Base-by-base conservation (phyloP, 2,797 vertebrate species). In the Acrocephalus scirpaceus region DNA sequence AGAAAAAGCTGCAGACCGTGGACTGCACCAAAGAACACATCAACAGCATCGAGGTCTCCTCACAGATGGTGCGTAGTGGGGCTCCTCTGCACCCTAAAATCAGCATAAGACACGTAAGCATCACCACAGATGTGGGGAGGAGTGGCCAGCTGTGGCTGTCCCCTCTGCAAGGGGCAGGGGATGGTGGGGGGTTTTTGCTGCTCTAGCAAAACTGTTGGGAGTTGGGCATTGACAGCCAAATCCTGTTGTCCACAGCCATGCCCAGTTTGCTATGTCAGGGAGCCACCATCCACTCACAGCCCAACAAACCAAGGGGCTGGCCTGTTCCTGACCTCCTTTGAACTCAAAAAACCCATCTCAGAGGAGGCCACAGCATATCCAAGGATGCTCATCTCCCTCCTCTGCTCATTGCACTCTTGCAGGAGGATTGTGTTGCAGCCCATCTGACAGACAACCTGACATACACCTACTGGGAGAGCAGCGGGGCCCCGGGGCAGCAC, bases 391-490 rank as follows among this genome's bases (percentile, higher is more conserved):
- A 88, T 56, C 44, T 86, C 30, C 36, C 56, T 86, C 42, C 40
- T 81, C 54, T 19, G 2, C 75, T 82, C 0, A 0, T 54, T 76
- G 11, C 66, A 5, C 82, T 78, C 64, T 85, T 61, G 78, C 88
- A 99, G 99, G 99, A 99, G 93, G 98, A 99, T 90, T 98, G 98
- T 57, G 98, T 95, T 3, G 98, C 97, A 12, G 98, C 98, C 82
- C 98, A 98, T 87, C 98, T 99, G 96, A 99, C 98, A 0, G 99
- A 99, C 36, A 99, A 98, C 40, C 98, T 98, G 91, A 97, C 97
- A 1, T 97, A 99, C 95, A 99, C 99, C 5, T 99, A 97, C 97
- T 99, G 99, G 99, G 99, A 99, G 97, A 99, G 99, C 21, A 98
- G 98, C 3, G 99, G 99, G 54, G 98, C 98, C 95, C 98, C 98